Conservation (phyloP, 2,797 vertebrate genomes). For the Lates japonicus region DNA sequence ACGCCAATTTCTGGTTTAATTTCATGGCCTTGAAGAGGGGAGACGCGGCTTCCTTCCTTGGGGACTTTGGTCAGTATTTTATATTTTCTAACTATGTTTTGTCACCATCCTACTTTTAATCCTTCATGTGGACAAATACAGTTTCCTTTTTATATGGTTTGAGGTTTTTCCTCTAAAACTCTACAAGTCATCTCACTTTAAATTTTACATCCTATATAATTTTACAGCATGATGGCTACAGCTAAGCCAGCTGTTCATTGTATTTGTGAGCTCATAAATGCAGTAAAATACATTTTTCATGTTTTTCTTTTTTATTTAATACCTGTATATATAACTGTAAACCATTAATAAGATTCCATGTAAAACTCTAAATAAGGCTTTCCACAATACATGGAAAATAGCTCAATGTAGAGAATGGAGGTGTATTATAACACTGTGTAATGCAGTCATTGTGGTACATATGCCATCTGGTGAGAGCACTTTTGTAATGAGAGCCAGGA, state of each 20-base stretch:
- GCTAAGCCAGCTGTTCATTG: background rate
- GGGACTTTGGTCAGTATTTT: too few relatives aligned
- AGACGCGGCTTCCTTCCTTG: slow-evolving; percentile 20
- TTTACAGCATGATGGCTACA: background rate
- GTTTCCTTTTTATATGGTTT: background rate
- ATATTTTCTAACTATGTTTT: too few relatives aligned
- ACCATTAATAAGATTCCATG: background rate
- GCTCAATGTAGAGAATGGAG: background rate
- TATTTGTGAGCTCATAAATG: background rate
- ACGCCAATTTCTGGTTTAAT: slow-evolving; percentile 39
- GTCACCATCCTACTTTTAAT: background rate
- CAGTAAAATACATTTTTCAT: background rate
- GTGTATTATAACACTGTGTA: slow-evolving; percentile 10
- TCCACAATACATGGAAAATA: slow-evolving; percentile 10
- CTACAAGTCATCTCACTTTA: background rate
- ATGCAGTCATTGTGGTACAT: slow-evolving; percentile 18
- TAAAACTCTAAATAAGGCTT: background rate
- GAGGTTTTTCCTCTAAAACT: background rate
- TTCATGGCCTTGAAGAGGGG: background rate
- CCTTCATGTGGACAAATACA: background rate
- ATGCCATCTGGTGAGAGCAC: slow-evolving; percentile 49
- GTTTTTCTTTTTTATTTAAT: background rate
- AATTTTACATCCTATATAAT: background rate
- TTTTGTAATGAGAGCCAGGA: slow-evolving; percentile 43
- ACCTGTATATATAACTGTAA: background rate